phyloP scores from a whole-genome alignment of 2,113 vertebrate species.

The Monopterus albus region DNA sequence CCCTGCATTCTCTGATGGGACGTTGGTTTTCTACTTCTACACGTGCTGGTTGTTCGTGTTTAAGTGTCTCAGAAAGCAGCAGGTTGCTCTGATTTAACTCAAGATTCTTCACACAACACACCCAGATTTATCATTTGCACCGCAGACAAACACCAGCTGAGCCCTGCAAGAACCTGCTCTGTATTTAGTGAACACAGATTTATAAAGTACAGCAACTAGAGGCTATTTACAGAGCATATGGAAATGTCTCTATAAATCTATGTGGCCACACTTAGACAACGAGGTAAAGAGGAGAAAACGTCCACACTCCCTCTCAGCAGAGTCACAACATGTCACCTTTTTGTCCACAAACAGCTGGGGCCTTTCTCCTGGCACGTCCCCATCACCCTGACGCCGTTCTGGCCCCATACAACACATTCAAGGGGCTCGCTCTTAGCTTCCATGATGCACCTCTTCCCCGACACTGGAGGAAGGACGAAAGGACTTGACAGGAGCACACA shows the following conservation, averaged over 20 bases:
- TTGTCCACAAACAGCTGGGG: too few species aligned
- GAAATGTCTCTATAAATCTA: neutral
- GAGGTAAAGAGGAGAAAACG: neutral
- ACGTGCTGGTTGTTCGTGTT: neutral
- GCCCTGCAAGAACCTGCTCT: neutral
- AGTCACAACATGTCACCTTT: too few species aligned
- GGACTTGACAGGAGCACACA: neutral
- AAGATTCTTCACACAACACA: neutral
- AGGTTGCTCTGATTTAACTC: neutral
- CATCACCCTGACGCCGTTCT: too few species aligned
- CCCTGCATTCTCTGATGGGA: too few species aligned
- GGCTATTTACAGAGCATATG: slow-evolving; percentile 12
- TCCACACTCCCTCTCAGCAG: neutral
- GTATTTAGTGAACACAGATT: slow-evolving; percentile 8
- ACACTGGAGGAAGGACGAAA: neutral
- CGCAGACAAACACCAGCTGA: neutral
- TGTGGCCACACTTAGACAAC: neutral
- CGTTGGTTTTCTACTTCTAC: neutral
- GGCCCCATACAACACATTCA: too few species aligned
- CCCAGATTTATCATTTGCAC: neutral
- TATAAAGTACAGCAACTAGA: slow-evolving; percentile 2
- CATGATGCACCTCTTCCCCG: too few species aligned
- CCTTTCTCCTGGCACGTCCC: too few species aligned
- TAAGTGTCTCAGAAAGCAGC: neutral
- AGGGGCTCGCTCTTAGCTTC: neutral